Evolutionary conservation across 2,797 vertebrate species (phyloP), one percentile per base, ranked within the genome.

Genomic region (Takifugu rubripes): DNA sequence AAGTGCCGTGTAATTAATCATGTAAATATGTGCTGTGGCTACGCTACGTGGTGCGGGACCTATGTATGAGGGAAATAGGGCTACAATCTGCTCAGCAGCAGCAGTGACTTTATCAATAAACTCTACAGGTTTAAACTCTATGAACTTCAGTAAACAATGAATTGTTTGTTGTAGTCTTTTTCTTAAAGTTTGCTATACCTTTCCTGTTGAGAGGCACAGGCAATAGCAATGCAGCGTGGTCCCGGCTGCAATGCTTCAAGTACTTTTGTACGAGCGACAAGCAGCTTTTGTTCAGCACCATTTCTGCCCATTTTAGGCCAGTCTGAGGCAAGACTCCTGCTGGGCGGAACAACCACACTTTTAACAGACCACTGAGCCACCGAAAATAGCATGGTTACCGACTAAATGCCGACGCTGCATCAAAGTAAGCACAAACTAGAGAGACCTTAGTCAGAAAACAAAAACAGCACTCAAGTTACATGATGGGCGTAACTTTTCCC

Each of bases 301-400:
- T 84, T 90, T 90, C 88, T 90, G 89, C 89, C 87, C 89, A 89
- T 91, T 90, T 91, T 89, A 91, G 90, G 89, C 88, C 88, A 88
- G 87, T 89, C 84, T 84, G 88, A 89, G 65, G 88, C 88, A 88
- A 89, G 86, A 87, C 85, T 90, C 88, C 90, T 90, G 89, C 89
- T 91, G 90, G 89, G 88, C 86, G 87, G 88, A 89, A 90, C 87
- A 89, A 91, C 85, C 87, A 90, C 88, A 89, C 90, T 90, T 87
- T 89, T 86, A 90, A 90, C 88, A 90, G 83, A 89, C 87, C 86
- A 83, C 88, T 73, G 85, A 86, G 84, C 87, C 84, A 83, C 88
- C 84, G 75, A 87, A 85, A 89, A 88, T 88, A 89, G 86, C 83
- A 88, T 84, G 76, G 81, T 85, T 87, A 88, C 86, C 83, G 78